Base-by-base conservation (phyloP, 1,140 invertebrate species). In the Eumaeus atala region DNA sequence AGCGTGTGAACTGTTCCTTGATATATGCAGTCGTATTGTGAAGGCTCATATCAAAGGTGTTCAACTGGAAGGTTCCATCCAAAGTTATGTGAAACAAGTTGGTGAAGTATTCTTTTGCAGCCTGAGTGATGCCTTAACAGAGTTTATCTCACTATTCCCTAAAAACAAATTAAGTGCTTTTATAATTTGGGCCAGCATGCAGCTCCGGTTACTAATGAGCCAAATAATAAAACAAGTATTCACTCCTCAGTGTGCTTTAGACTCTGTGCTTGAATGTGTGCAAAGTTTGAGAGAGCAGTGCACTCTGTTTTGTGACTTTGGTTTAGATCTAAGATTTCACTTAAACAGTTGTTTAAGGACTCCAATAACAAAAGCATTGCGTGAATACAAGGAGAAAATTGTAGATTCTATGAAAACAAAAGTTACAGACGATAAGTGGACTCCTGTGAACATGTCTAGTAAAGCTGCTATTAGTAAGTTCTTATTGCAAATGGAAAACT, bases 201-300 rank as follows among this genome's bases (percentile, higher is more conserved):
- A 99, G 87, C 85, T 99, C 44, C 93, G 92, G 75, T 90, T 91
- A 87, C 93, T 95, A 74, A 96, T 90, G 77, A 92, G 89, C 84
- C 94, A 91, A 91, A 93, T 93, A 78, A 92, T 91, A 67, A 97
- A 91, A 71, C 96, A 98, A 84, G 93, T 98, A 14, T 97, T 99
- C 77, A 94, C 94, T 64, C 95, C 96, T 11, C 95, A 98, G 87
- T 93, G 95, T 52, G 91, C 93, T 5, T 76, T 98, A 54, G 92
- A 93, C 48, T 92, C 92, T 3, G 90, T 98, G 48, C 92, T 96
- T 10, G 95, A 97, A 75, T 97, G 96, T 88, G 93, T 98, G 40
- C 89, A 92, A 42, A 90, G 92, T 65, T 91, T 96, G 34, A 89
- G 94, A 60, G 89, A 90, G 64, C 93, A 96, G 49, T 96, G 95